A percentile compares a stretch with the other conserved stretches of the same genome.
Conservation (phyloP, 2,113 vertebrate species). For the Gopherus flavomarginatus region DNA sequence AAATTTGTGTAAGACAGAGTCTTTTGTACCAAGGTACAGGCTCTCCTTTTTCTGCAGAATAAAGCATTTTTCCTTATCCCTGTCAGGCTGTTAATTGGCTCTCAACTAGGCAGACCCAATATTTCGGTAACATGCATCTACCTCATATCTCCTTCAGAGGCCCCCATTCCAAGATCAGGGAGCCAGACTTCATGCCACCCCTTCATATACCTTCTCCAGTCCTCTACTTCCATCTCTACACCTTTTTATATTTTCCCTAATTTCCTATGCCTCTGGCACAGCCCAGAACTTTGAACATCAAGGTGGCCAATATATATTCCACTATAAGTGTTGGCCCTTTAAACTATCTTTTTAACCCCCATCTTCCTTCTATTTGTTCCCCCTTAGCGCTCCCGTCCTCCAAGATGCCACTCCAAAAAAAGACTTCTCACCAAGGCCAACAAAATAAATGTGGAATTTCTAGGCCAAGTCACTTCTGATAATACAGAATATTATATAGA, state of each 20-base stretch:
- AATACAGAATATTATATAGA: no score
- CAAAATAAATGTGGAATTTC: background rate
- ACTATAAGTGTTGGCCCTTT: background rate
- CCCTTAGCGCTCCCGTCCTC: background rate
- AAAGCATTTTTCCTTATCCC: no score
- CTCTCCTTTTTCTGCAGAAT: no score
- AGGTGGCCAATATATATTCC: background rate
- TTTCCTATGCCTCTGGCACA: background rate
- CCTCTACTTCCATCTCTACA: background rate
- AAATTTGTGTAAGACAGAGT: no score
- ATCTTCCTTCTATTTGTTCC: background rate
- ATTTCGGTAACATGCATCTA: no score
- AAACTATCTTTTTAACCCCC: background rate
- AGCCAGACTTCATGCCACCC: background rate
- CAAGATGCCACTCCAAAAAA: background rate
- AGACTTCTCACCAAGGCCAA: background rate
- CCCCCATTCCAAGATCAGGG: background rate
- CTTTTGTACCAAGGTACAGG: no score
- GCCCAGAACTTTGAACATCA: background rate
- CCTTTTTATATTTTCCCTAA: background rate
- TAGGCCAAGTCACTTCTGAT: background rate
- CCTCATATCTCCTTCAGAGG: background rate
- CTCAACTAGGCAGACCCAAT: no score
- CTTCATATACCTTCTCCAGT: background rate
- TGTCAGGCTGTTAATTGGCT: no score